A percentile compares a stretch with the other conserved stretches of the same genome.
These are phyloP conservation scores for Nowickia ferox DNA, from an alignment of 2,888 invertebrate species.

Conservation along the genomic window DNA sequence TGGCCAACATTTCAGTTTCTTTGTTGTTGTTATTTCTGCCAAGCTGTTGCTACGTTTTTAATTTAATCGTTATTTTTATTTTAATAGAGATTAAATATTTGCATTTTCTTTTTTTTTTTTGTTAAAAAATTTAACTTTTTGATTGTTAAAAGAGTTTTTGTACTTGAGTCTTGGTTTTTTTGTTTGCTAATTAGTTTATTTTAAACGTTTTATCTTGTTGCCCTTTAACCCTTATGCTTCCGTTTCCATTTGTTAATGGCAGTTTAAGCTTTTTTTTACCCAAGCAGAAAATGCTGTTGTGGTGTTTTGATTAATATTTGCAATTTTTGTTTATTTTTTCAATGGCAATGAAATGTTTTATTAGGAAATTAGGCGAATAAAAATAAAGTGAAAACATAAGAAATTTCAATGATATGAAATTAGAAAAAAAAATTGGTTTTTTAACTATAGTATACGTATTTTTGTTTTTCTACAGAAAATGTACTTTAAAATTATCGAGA, in stretches of 20 bases:
- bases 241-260: neutral
- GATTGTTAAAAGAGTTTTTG: conserved; percentile 3
- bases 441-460: too few species aligned
- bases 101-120: neutral
- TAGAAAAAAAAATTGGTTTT: too few species aligned
- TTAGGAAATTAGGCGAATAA: too few species aligned
- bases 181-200: conserved; percentile 15
- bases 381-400: too few species aligned
- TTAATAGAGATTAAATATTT: conserved; percentile 4
- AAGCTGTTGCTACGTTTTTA: neutral
- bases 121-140: neutral
- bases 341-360: conserved; percentile 1
- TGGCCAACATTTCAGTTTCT: conserved; percentile 4
- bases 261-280: neutral
- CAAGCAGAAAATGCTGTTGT: neutral
- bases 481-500: neutral
- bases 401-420: too few species aligned
- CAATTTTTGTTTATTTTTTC: neutral
- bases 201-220: conserved; percentile 14
- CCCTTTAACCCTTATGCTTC: neutral
- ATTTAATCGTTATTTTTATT: neutral
- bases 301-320: too few species aligned
- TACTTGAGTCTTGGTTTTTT: neutral
- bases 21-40: conserved; percentile 13
- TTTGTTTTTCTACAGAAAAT: too few species aligned